Evolutionary conservation across 2,113 vertebrate species (phyloP).

Genomic region (Passer domesticus): DNA sequence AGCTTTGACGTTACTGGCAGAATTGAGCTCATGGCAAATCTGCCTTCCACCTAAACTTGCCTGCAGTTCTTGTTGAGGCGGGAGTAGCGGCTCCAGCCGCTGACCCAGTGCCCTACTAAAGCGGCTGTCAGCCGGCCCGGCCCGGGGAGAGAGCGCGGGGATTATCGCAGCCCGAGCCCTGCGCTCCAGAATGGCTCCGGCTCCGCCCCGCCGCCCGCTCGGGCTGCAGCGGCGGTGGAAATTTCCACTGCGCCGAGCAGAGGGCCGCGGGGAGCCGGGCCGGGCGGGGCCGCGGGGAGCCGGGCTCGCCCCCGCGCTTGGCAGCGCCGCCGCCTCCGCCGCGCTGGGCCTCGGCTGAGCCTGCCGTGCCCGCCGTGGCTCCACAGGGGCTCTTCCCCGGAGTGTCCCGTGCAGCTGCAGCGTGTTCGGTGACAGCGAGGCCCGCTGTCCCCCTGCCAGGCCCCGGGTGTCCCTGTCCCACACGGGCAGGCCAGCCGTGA

Average conservation of each 20-base stretch:
- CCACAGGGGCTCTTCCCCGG: neutral
- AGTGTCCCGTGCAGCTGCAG: neutral
- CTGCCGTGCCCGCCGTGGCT: neutral
- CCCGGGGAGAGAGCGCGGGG: neutral
- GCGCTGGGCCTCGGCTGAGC: rapidly evolving
- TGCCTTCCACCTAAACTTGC: rapidly evolving
- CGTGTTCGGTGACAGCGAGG: neutral
- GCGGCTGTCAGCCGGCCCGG: neutral
- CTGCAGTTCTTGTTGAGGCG: rapidly evolving
- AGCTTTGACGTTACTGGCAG: neutral
- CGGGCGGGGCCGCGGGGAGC: neutral
- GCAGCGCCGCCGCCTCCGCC: neutral
- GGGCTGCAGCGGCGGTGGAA: neutral
- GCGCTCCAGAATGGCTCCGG: neutral
- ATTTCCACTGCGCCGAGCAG: conserved; percentile 32
- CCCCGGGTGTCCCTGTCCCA: too few relatives aligned
- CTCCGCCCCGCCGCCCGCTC: neutral
- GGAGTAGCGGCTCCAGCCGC: too few relatives aligned
- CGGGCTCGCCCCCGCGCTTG: neutral
- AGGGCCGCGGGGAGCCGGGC: neutral
- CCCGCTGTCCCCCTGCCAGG: rapidly evolving
- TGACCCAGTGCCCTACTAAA: neutral
- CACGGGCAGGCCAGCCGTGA: neutral
- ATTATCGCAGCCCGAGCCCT: neutral
- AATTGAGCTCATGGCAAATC: rapidly evolving